These are phyloP conservation scores for Pemphredon lugubris DNA, from an alignment of 2,888 invertebrate genomes.

Conservation along the genomic window DNA sequence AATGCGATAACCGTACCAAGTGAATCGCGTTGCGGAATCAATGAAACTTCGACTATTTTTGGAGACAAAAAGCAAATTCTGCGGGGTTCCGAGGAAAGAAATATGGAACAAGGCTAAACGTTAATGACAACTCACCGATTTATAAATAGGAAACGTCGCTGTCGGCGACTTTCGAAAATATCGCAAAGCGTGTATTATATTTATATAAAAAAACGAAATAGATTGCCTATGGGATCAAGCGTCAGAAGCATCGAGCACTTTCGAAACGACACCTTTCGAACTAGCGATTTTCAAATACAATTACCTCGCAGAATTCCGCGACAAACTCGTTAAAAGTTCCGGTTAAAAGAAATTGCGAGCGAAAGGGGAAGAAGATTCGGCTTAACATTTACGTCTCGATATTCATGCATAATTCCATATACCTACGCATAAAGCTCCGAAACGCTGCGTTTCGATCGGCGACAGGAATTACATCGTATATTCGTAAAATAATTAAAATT, in stretches of 20 bases:
- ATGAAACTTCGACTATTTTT: constrained; percentile 20
- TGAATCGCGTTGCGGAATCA: neutral
- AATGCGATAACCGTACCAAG: no score
- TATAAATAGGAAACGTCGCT: constrained; percentile 22
- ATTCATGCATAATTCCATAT: no score
- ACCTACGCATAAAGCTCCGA: no score
- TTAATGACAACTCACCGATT: constrained; percentile 30
- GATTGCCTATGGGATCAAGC: neutral
- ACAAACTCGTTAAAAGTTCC: neutral
- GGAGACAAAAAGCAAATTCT: constrained; percentile 1
- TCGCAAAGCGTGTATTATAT: neutral
- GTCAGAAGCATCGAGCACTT: neutral
- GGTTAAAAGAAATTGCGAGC: neutral
- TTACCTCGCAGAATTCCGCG: neutral
- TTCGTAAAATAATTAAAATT: no score
- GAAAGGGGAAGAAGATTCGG: no score
- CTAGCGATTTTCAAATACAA: neutral
- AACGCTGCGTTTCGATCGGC: no score
- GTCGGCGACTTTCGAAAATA: constrained; percentile 6
- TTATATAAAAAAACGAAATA: neutral
- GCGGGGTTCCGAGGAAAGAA: neutral
- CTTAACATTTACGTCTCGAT: no score
- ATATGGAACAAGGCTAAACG: constrained; percentile 33
- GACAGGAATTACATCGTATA: no score
- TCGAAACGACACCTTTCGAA: neutral